Evolutionary conservation across 2,888 invertebrate species (phyloP).

Genomic region (Nomada goodeniana): DNA sequence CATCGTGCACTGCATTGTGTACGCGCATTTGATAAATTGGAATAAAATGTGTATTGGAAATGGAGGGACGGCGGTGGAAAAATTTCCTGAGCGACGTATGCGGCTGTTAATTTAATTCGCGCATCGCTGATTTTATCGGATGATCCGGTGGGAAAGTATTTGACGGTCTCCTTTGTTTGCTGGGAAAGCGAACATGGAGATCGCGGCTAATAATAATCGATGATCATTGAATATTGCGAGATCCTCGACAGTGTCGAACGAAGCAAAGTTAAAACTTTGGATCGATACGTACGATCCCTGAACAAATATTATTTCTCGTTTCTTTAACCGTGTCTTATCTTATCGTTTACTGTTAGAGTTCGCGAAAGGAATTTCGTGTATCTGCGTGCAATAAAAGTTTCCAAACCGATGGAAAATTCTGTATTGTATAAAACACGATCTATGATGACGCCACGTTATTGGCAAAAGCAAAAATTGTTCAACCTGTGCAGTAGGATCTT

Average conservation of each 20-base stretch:
- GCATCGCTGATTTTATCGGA: background rate
- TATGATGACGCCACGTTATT: background rate
- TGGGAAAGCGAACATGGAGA: too few relatives aligned
- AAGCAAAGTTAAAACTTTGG: background rate
- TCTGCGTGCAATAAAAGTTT: background rate
- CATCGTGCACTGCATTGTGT: background rate
- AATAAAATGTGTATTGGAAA: background rate
- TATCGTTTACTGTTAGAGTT: background rate
- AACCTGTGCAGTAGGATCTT: slow-evolving; percentile 21
- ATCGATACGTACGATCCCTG: background rate
- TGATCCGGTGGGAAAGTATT: background rate
- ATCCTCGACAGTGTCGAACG: too few relatives aligned
- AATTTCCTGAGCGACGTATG: background rate
- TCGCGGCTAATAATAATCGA: background rate
- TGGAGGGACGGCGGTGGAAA: background rate
- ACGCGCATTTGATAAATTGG: background rate
- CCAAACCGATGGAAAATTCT: too few relatives aligned
- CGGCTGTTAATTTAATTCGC: background rate
- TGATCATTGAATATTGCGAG: background rate
- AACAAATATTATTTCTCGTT: background rate
- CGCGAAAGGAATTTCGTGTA: background rate
- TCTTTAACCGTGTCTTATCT: background rate
- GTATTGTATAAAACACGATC: background rate
- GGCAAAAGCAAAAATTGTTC: background rate
- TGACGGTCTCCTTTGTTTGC: background rate